Base-by-base conservation (phyloP, 1,140 invertebrate genomes). In the Hyposmocoma kahamanoa region DNA sequence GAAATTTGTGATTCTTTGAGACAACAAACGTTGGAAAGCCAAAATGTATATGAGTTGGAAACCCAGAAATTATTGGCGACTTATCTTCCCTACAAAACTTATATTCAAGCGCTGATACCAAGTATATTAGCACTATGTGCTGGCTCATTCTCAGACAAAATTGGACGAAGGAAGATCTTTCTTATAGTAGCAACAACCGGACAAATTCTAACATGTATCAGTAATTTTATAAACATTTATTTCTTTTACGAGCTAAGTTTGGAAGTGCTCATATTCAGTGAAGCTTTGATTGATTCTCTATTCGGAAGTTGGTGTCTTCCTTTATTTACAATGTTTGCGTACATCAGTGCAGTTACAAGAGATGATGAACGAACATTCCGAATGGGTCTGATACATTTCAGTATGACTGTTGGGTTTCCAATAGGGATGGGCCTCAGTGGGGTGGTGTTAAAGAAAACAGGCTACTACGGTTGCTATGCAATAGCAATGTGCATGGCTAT, bases 111-210 rank as follows among this genome's bases (percentile, higher is more conserved):
- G 26, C 79, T 71, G 9, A 22, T 76, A 59, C 86, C 57, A 52
- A 91, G 91, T 88, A 6, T 91, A 84, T 69, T 89, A 87, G 34
- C 91, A 86, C 67, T 92, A 82, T 42, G 80, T 88, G 34, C 90
- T 87, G 76, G 92, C 82, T 42, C 88, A 2, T 84, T 67, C 60
- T 89, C 89, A 36, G 90, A 90, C 53, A 76, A 71, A 30, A 86
- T 89, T 18, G 87, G 89, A 6, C 56, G 67, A 20, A 79, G 85
- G 47, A 80, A 91, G 54, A 89, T 90, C 55, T 86, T 90, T 8
- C 84, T 88, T 22, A 80, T 89, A 19, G 42, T 66, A 0, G 39
- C 72, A 10, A 39, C 72, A 2, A 10, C 36, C 1, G 75, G 78
- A 10, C 87, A 90, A 59, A 32, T 82, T 1, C 32, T 85, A 3